phyloP scores from a whole-genome alignment of 2,797 vertebrate genomes.

The Sternotherus odoratus region DNA sequence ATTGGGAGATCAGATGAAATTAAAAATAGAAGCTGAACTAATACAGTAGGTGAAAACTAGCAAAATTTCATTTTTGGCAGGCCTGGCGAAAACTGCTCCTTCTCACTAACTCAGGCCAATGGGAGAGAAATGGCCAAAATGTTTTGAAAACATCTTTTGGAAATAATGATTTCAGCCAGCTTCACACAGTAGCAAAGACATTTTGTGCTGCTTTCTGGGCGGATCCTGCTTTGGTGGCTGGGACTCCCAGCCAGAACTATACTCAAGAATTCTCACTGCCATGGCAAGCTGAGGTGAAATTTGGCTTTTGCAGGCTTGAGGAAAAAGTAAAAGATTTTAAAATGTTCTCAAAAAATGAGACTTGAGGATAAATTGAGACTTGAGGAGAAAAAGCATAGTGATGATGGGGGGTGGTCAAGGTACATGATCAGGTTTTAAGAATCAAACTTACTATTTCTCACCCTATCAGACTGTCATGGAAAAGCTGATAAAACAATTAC shows the following conservation, averaged over 20 bases:
- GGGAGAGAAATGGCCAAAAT: conserved; percentile 16
- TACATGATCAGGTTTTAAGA: not conserved
- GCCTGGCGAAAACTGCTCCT: not conserved
- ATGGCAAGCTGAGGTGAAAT: not conserved
- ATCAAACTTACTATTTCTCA: not conserved
- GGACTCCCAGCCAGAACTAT: not conserved
- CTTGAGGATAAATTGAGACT: not conserved
- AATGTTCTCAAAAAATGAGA: not conserved
- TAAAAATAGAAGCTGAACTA: not conserved
- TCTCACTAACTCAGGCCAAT: not conserved
- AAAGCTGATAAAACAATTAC: accelerated
- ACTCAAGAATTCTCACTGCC: not conserved
- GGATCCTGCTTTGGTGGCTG: not conserved
- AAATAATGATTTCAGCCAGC: not conserved
- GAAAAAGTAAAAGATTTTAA: not conserved
- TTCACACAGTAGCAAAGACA: not conserved
- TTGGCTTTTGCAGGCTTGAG: accelerated
- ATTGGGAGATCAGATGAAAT: not conserved
- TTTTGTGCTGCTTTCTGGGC: not conserved
- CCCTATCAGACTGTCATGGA: not conserved
- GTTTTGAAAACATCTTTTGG: not conserved
- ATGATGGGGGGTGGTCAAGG: not conserved
- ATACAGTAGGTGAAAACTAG: not conserved
- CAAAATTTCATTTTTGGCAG: conserved; percentile 13
- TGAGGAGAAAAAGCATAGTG: not conserved